phyloP scores from a whole-genome alignment of 2,113 vertebrate genomes.

The Sardina pilchardus region DNA sequence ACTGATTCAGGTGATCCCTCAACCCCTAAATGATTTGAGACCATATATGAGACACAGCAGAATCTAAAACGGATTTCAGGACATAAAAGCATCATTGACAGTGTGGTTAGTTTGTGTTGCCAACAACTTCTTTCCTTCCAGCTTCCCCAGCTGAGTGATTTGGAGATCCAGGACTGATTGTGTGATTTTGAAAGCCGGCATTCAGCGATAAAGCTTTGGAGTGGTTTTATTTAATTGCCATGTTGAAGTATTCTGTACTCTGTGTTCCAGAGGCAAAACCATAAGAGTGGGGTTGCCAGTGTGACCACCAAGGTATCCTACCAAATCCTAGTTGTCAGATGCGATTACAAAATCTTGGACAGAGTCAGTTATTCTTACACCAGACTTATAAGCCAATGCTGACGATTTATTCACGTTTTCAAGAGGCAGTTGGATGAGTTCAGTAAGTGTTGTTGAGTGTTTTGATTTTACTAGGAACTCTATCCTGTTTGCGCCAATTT shows the following conservation, averaged over 20 bases:
- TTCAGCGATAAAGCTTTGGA: not conserved
- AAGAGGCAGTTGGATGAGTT: not conserved
- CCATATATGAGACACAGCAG: not conserved
- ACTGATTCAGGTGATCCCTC: not conserved
- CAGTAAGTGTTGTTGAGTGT: not conserved
- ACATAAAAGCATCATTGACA: not conserved
- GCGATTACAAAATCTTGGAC: not conserved
- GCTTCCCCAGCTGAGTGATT: not conserved
- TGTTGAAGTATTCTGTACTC: not conserved
- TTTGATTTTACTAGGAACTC: not conserved
- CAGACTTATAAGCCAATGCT: not conserved
- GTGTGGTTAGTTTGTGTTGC: not conserved
- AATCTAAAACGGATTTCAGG: not conserved
- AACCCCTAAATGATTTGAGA: not conserved
- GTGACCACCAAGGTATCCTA: not conserved
- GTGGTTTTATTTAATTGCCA: not conserved
- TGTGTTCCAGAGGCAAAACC: not conserved
- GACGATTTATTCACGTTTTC: not conserved
- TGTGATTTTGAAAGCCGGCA: not conserved
- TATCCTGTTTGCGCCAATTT: not conserved
- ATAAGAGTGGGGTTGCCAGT: not conserved
- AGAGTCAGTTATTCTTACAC: not conserved
- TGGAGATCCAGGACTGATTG: not conserved
- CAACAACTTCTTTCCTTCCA: not conserved
- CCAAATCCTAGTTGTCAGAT: not conserved